These are phyloP conservation scores for Oryzaephilus surinamensis DNA, from an alignment of 1,140 invertebrate species.

Conservation along the genomic window DNA sequence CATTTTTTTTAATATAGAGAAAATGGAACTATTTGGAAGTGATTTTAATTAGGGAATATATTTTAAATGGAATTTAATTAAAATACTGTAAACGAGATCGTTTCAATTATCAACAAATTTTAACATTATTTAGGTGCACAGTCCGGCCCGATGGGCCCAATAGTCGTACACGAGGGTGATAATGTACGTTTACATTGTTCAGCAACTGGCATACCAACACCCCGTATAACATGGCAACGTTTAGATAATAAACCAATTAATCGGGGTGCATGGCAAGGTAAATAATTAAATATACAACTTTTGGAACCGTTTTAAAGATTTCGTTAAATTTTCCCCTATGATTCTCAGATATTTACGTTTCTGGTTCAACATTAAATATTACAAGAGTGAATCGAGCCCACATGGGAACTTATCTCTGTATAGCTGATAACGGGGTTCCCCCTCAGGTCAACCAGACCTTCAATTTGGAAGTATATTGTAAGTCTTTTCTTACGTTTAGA, in stretches of 20 bases:
- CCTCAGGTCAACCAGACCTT: slow-evolving; percentile 71
- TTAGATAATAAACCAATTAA: slow-evolving; percentile 54
- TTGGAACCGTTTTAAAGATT: not conserved
- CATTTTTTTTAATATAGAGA: too few relatives aligned
- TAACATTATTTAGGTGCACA: slow-evolving; percentile 21
- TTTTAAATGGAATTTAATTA: too few relatives aligned
- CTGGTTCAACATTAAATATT: slow-evolving; percentile 65
- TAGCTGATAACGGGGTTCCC: slow-evolving; percentile 79
- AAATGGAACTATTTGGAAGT: too few relatives aligned
- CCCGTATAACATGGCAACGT: slow-evolving; percentile 65
- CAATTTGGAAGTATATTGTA: slow-evolving; percentile 78
- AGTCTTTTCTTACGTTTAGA: too few relatives aligned
- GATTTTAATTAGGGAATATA: too few relatives aligned
- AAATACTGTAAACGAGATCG: too few relatives aligned
- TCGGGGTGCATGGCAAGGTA: slow-evolving; percentile 50
- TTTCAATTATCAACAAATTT: too few relatives aligned
- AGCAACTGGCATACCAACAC: slow-evolving; percentile 61
- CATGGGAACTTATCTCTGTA: slow-evolving; percentile 77
- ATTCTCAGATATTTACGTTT: slow-evolving; percentile 52
- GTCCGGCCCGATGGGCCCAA: slow-evolving; percentile 33
- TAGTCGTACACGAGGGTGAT: slow-evolving; percentile 60
- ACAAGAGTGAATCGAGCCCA: slow-evolving; percentile 72
- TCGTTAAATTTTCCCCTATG: slow-evolving; percentile 1
- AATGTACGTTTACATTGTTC: slow-evolving; percentile 65
- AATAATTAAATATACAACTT: slow-evolving; percentile 11